phyloP scores from a whole-genome alignment of 1,140 invertebrate species.

The Cotesia typhae region DNA sequence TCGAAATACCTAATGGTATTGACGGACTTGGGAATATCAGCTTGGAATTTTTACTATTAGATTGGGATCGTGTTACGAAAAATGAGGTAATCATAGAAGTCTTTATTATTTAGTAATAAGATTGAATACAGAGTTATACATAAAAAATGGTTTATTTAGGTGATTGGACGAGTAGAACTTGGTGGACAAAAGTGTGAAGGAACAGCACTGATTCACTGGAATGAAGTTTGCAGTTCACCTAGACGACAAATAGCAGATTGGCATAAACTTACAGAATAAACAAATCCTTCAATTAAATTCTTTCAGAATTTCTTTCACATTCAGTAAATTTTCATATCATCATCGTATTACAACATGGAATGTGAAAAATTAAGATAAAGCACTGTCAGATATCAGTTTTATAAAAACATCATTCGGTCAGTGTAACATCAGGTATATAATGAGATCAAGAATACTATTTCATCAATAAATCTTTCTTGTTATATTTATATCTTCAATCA shows the following conservation, averaged over 20 bases:
- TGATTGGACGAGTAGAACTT: conserved; percentile 92
- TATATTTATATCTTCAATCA: conserved; percentile 1
- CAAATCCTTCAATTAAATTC: conserved; percentile 27
- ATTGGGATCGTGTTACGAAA: conserved; percentile 97
- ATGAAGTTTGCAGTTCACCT: conserved; percentile 94
- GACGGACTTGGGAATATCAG: conserved; percentile 89
- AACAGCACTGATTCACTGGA: conserved; percentile 92
- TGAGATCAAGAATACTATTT: conserved; percentile 12
- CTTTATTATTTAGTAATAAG: background rate
- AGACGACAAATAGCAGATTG: conserved; percentile 97
- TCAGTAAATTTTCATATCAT: background rate
- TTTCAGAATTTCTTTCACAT: conserved; percentile 35
- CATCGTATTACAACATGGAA: background rate
- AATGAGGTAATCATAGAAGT: conserved; percentile 79
- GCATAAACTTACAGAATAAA: conserved; percentile 94
- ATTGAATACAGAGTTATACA: background rate
- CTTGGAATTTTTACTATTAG: conserved; percentile 91
- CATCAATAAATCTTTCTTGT: conserved; percentile 17
- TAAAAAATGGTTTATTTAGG: conserved; percentile 65
- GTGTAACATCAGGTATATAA: conserved; percentile 21
- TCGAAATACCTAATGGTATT: conserved; percentile 80
- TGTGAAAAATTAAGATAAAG: background rate
- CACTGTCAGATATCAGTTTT: conserved; percentile 29
- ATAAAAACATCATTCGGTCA: conserved; percentile 28
- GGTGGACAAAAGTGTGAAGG: conserved; percentile 81